phyloP scores from a whole-genome alignment of 2,113 vertebrate genomes.

The Antechinus stuartii region DNA sequence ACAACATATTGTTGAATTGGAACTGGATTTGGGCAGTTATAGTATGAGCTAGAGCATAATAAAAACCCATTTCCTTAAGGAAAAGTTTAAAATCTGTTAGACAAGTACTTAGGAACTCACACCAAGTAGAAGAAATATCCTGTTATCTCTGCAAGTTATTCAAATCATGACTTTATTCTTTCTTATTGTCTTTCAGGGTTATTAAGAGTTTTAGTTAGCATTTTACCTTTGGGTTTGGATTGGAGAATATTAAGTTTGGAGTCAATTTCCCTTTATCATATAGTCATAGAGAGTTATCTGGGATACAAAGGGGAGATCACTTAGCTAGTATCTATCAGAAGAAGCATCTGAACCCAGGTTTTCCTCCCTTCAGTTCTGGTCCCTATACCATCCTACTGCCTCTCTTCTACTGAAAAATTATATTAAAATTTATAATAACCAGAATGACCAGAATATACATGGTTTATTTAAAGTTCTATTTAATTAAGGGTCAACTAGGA shows the following conservation, averaged over 20 bases:
- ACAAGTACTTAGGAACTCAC: neutral
- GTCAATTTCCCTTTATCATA: neutral
- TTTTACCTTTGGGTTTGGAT: neutral
- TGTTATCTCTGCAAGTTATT: neutral
- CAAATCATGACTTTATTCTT: neutral
- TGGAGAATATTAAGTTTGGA: neutral
- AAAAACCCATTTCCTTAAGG: neutral
- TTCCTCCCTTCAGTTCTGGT: too few relatives aligned
- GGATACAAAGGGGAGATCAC: too few relatives aligned
- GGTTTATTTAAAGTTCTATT: constrained; percentile 24
- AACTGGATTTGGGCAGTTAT: neutral
- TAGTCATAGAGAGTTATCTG: too few relatives aligned
- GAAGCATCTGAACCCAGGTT: too few relatives aligned
- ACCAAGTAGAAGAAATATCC: too few relatives aligned
- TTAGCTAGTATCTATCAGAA: too few relatives aligned
- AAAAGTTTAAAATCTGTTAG: neutral
- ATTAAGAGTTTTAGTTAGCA: neutral
- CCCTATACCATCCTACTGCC: too few relatives aligned
- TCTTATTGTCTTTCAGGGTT: neutral
- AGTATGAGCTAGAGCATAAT: neutral
- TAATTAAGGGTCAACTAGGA: constrained; percentile 61
- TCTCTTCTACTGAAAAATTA: constrained; percentile 61
- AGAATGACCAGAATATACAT: constrained; percentile 50
- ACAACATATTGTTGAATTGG: neutral
- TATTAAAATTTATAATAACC: constrained; percentile 48